These are phyloP conservation scores for Melinaea marsaeus DNA, from an alignment of 2,888 invertebrate species.

Conservation along the genomic window DNA sequence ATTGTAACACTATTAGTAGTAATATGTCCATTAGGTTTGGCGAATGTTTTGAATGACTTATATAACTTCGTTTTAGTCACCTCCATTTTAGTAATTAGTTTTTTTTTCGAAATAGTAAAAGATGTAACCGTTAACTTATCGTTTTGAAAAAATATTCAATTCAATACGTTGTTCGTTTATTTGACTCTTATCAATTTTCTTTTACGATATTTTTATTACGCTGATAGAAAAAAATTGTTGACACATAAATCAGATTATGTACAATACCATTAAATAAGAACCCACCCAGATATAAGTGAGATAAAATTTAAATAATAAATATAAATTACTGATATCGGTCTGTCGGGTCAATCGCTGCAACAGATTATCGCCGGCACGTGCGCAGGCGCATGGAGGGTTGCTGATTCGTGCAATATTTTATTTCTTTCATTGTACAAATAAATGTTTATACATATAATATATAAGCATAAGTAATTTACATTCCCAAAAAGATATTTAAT, in stretches of 20 bases:
- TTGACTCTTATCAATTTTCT: too few species aligned
- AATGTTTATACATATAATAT: too few species aligned
- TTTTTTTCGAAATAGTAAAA: too few species aligned
- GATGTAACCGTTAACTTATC: too few species aligned
- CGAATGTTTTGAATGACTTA: not conserved
- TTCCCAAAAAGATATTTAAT: too few species aligned
- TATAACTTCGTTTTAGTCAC: not conserved
- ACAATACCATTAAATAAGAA: not conserved
- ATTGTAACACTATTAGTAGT: slow-evolving; percentile 13
- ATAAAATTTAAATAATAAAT: slow-evolving; percentile 5
- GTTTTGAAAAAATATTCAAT: too few species aligned
- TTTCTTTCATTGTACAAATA: too few species aligned
- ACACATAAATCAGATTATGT: not conserved
- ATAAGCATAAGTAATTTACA: too few species aligned
- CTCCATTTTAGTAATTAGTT: not conserved
- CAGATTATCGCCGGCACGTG: not conserved
- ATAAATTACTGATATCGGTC: not conserved
- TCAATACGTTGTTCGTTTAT: too few species aligned
- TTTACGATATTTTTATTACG: not conserved
- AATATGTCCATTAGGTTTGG: not conserved
- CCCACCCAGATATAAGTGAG: not conserved
- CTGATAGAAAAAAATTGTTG: not conserved
- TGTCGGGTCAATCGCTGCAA: not conserved
- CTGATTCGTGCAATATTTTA: not conserved
- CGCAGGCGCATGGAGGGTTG: not conserved